A percentile compares a stretch with the other conserved stretches of the same genome.
phyloP scores from a whole-genome alignment of 2,888 invertebrate genomes.

The Allacma fusca region DNA sequence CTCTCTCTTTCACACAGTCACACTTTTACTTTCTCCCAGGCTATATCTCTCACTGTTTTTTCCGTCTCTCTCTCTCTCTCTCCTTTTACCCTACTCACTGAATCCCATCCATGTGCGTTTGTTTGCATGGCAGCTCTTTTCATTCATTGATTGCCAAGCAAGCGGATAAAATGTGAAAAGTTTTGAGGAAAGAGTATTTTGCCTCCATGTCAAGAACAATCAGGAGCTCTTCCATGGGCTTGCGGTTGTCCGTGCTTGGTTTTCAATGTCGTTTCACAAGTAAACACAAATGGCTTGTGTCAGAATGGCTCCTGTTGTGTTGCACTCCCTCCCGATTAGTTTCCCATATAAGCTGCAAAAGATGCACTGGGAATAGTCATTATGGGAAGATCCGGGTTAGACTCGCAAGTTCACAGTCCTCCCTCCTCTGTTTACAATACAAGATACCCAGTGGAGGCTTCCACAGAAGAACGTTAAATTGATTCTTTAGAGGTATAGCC shows the following conservation, averaged over 20 bases:
- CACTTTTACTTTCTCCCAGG: background rate
- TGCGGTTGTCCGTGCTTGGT: constrained; percentile 4
- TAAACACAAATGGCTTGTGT: background rate
- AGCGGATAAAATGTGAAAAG: constrained; percentile 17
- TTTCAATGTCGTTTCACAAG: constrained; percentile 1
- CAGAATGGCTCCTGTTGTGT: background rate
- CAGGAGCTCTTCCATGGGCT: background rate
- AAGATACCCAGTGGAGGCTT: too few species aligned
- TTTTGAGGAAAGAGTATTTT: background rate
- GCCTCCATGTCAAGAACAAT: constrained; percentile 1
- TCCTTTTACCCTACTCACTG: background rate
- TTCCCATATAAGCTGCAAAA: background rate
- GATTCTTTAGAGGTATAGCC: too few species aligned
- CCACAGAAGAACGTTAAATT: too few species aligned
- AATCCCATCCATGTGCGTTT: background rate
- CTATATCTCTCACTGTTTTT: constrained; percentile 1
- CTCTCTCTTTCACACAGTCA: background rate
- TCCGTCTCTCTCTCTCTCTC: constrained; percentile 1
- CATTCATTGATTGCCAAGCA: background rate
- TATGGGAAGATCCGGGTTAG: background rate
- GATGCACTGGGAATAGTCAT: background rate
- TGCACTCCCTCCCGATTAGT: background rate
- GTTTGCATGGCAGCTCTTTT: constrained; percentile 4
- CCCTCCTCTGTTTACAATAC: too few species aligned
- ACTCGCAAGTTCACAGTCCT: too few species aligned